Evolutionary conservation across 2,113 vertebrate genomes (phyloP), one percentile per base, ranked within the genome.

Genomic region (Romanogobio albipinnatus): DNA sequence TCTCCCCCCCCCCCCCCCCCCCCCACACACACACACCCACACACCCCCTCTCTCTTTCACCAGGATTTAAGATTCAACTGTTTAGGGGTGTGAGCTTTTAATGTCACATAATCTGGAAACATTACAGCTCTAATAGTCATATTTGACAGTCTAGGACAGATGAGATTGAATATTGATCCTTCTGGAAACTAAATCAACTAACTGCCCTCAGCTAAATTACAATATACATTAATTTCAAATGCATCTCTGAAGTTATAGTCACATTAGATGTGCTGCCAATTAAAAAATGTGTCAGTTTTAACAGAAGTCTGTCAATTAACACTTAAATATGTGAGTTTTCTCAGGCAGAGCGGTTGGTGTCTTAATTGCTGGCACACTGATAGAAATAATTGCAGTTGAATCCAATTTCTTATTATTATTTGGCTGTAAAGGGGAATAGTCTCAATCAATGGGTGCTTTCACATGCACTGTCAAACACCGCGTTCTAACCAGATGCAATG

Each of bases 221-320:
- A 58, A 56, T 56, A 39, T 82, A 9, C 9, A 53, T 82, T 33
- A 4, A 71, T 73, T 56, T 70, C 49, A 58, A 43, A 64, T 11
- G 39, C 24, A 49, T 80, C 77, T 79, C 56, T 15, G 45, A 78
- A 81, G 80, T 82, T 71, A 39, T 39, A 39, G 26, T 73, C 51
- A 39, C 66, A 71, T 71, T 43, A 56, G 22, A 71, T 71, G 33
- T 17, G 33, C 66, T 71, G 49, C 49, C 81, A 82, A 71, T 82
- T 71, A 82, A 71, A 80, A 39, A 82, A 73, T 82, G 81, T 82
- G 66, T 71, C 29, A 24, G 17, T 71, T 82, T 56, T 53, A 39
- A n/a, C 64, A 58, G n/a, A 66, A 81, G 62, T 82, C 49, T 71
- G 19, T 39, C 81, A 82, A 82, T 82, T 70, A 82, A 82, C 80